Conservation (phyloP, 2,888 invertebrate species). For the Adelognathus sp. region DNA sequence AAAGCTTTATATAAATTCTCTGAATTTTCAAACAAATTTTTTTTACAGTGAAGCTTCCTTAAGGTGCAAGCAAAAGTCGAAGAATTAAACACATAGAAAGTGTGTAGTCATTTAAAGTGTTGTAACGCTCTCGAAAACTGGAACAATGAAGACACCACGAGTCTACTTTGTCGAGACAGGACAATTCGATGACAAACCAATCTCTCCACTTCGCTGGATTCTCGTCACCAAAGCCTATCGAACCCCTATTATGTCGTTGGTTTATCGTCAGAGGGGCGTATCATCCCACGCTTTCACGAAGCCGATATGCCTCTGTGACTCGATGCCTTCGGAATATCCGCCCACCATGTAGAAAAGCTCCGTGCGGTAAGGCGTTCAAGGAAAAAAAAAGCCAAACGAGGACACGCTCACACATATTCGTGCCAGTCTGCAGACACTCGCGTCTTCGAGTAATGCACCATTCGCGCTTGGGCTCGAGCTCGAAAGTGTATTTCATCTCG, state of each 20-base stretch:
- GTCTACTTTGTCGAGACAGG: not conserved
- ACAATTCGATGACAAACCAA: constrained; percentile 2
- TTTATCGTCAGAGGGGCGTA: not conserved
- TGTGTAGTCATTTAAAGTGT: too few relatives aligned
- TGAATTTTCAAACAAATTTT: too few relatives aligned
- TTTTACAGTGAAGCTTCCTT: too few relatives aligned
- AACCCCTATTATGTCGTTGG: not conserved
- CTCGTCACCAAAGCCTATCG: not conserved
- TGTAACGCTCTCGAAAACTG: too few relatives aligned
- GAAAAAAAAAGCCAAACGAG: not conserved
- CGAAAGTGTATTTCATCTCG: constrained; percentile 20
- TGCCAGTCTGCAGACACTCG: not conserved
- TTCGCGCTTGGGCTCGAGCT: not conserved
- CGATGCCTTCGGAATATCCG: not conserved
- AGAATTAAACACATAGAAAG: too few relatives aligned
- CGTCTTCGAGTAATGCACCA: not conserved
- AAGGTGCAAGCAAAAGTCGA: too few relatives aligned
- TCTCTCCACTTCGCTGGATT: not conserved
- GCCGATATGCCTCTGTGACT: not conserved
- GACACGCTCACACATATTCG: not conserved
- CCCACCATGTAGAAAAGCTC: not conserved
- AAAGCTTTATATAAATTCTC: too few relatives aligned
- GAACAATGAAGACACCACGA: too few relatives aligned
- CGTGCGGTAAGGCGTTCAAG: not conserved
- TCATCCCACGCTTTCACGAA: not conserved